Percentiles rank a stretch among this genome's conserved stretches.
Conservation (phyloP, 2,888 invertebrate species). For the Spialia ferax region DNA sequence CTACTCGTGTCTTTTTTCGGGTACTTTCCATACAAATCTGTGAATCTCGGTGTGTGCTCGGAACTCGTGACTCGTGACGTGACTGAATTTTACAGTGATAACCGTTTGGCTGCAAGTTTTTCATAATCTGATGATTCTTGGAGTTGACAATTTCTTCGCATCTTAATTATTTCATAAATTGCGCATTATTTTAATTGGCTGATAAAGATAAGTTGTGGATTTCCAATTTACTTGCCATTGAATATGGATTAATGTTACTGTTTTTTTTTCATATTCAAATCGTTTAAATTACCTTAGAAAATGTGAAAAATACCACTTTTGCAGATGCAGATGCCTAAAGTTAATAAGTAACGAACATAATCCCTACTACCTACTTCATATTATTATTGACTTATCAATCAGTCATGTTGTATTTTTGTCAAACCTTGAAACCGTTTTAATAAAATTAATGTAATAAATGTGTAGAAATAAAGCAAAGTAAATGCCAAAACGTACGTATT, state of each 20-base stretch:
- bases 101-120: not conserved
- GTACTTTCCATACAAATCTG: not conserved
- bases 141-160: not conserved
- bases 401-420: constrained; percentile 7
- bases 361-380: not conserved
- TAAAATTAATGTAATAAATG: constrained; percentile 38
- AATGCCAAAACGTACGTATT: constrained; percentile 57
- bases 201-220: not conserved
- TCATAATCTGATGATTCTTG: not conserved
- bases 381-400: not conserved
- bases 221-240: not conserved
- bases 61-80: not conserved
- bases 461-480: constrained; percentile 61
- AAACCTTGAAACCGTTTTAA: constrained; percentile 42
- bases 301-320: too few relatives aligned
- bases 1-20: not conserved
- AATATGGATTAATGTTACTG: not conserved
- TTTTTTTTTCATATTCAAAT: not conserved
- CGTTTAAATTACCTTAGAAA: not conserved
- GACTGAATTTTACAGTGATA: not conserved
- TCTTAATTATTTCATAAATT: not conserved
- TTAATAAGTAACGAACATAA: not conserved
- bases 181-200: not conserved
- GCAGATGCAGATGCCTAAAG: too few relatives aligned
- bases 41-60: not conserved